phyloP scores from a whole-genome alignment of 2,113 vertebrate genomes.

The Oophaga pumilio region DNA sequence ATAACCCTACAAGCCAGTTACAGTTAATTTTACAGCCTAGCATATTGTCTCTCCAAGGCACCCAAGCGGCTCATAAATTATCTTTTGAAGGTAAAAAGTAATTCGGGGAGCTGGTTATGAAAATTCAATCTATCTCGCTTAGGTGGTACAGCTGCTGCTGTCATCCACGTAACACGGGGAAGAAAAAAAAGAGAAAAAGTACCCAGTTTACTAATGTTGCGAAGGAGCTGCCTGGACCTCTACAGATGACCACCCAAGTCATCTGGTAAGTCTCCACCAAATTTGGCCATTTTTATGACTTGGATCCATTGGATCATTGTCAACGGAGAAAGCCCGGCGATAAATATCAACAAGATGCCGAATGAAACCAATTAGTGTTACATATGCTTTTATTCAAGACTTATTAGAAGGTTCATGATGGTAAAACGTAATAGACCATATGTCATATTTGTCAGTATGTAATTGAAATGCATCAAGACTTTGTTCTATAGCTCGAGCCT shows the following conservation, averaged over 20 bases:
- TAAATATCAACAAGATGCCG: background rate
- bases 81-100: slow-evolving; percentile 96
- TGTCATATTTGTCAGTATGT: background rate
- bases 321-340: background rate
- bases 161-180: slow-evolving; percentile 83
- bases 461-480: background rate
- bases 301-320: background rate
- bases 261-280: slow-evolving; percentile 74
- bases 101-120: slow-evolving; percentile 99
- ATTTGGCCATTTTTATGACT: background rate
- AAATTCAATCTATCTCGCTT: slow-evolving; percentile 99
- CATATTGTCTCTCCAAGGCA: slow-evolving; percentile 99
- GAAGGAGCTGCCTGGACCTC: slow-evolving; percentile 84
- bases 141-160: slow-evolving; percentile 97
- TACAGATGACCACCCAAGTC: slow-evolving; percentile 77
- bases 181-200: slow-evolving; percentile 90
- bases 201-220: slow-evolving; percentile 83
- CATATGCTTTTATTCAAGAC: background rate
- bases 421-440: background rate
- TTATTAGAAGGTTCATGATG: background rate
- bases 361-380: background rate
- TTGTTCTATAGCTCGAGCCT: background rate
- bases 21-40: slow-evolving; percentile 97
- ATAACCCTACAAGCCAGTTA: slow-evolving; percentile 94
- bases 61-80: slow-evolving; percentile 96